phyloP scores from a whole-genome alignment of 1,140 invertebrate genomes.

The Aleiodes sp. region DNA sequence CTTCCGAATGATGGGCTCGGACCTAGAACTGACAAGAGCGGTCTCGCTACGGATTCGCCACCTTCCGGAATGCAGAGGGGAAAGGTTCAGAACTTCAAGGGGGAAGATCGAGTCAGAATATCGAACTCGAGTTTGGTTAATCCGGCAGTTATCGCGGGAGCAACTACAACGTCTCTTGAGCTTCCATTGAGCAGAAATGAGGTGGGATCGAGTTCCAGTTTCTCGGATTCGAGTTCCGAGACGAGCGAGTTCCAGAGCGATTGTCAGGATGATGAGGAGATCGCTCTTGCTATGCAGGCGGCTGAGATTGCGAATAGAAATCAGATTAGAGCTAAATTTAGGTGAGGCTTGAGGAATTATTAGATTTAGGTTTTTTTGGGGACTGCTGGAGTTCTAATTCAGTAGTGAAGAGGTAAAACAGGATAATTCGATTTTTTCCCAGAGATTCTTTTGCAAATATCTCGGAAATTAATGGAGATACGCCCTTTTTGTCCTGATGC shows the following conservation, averaged over 20 bases:
- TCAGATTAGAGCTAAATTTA: conserved; percentile 83
- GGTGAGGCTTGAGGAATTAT: conserved; percentile 69
- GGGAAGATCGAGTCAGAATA: conserved; percentile 31
- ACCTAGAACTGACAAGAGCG: conserved; percentile 60
- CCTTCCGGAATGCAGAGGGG: conserved; percentile 23
- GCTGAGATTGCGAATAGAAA: conserved; percentile 83
- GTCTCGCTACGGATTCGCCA: conserved; percentile 42
- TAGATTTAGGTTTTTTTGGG: too few species aligned
- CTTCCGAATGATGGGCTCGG: conserved; percentile 59
- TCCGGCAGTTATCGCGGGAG: conserved; percentile 32
- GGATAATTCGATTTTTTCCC: too few species aligned
- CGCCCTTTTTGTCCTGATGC: too few species aligned
- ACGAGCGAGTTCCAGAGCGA: conserved; percentile 83
- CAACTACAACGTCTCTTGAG: conserved; percentile 21
- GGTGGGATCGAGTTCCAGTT: conserved; percentile 57
- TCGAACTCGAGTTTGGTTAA: conserved; percentile 40
- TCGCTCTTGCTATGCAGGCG: conserved; percentile 85
- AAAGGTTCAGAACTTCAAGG: conserved; percentile 8
- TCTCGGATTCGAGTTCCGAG: conserved; percentile 61
- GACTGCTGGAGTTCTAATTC: too few species aligned
- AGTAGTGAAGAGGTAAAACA: too few species aligned
- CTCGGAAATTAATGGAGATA: too few species aligned
- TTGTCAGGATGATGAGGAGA: conserved; percentile 89
- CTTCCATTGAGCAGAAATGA: conserved; percentile 46
- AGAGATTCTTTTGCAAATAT: too few species aligned